Evolutionary conservation across 1,140 invertebrate species (phyloP).

Genomic region (Plectrocnemia conspersa): DNA sequence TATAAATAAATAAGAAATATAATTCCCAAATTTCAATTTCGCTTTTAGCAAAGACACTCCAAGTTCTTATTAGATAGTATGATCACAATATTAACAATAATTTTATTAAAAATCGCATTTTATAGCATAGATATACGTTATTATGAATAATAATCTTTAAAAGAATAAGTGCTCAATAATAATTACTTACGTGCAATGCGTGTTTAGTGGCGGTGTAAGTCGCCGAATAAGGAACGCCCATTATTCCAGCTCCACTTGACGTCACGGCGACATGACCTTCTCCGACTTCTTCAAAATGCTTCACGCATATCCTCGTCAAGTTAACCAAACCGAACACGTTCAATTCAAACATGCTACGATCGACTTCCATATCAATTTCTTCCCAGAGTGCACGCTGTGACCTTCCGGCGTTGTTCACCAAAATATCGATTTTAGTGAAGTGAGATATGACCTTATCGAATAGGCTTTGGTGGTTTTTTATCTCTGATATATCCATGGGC

Average conservation of each 20-base stretch:
- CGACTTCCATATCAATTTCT: constrained; percentile 69
- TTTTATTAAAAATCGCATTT: too few species aligned
- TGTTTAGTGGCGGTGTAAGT: constrained; percentile 78
- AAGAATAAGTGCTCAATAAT: background rate
- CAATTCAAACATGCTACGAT: constrained; percentile 73
- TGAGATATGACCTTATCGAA: constrained; percentile 64
- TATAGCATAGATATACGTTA: background rate
- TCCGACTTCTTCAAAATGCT: constrained; percentile 58
- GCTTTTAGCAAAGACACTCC: too few species aligned
- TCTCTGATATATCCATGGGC: constrained; percentile 65
- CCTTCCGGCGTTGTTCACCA: constrained; percentile 79
- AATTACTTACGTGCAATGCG: constrained; percentile 67
- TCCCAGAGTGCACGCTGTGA: constrained; percentile 76
- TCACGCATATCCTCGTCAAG: constrained; percentile 63
- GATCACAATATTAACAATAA: too few species aligned
- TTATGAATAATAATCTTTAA: background rate
- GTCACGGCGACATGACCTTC: constrained; percentile 68
- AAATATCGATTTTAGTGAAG: constrained; percentile 71
- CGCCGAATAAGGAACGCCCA: constrained; percentile 66
- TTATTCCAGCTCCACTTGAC: constrained; percentile 67
- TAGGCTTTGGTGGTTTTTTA: constrained; percentile 56
- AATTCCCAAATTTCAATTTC: too few species aligned
- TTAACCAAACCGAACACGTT: constrained; percentile 76
- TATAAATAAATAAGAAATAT: too few species aligned
- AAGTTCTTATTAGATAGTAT: too few species aligned